phyloP scores from a whole-genome alignment of 92 coral and sea anemone genomes.

The Heliopora coerulea region DNA sequence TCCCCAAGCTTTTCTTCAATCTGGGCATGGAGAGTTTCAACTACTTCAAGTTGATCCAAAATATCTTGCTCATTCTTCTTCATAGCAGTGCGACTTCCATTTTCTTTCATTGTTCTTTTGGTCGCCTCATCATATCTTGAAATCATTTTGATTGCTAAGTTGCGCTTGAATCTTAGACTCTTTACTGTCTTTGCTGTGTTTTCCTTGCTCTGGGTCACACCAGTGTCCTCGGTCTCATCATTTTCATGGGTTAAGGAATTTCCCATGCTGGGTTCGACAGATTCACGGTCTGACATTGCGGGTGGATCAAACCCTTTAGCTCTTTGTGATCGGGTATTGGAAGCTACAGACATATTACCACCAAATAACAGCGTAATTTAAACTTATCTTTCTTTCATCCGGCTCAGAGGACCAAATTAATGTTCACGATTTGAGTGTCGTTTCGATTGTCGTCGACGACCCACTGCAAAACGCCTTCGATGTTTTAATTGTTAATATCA shows the following conservation, averaged over 20 bases:
- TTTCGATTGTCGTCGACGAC: not conserved
- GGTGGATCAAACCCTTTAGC: not conserved
- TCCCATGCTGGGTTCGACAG: not conserved
- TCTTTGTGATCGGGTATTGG: not conserved
- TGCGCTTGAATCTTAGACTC: not conserved
- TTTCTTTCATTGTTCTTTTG: not conserved
- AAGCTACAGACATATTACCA: slow-evolving; percentile 3
- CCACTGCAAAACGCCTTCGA: not conserved
- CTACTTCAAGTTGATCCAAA: not conserved
- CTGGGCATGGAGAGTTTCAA: slow-evolving; percentile 4
- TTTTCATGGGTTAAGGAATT: not conserved
- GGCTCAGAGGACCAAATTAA: slow-evolving; percentile 46
- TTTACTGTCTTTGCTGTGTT: not conserved
- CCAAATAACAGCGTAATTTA: too few relatives aligned
- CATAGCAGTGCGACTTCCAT: slow-evolving; percentile 8
- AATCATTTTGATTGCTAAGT: not conserved
- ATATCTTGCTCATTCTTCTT: not conserved
- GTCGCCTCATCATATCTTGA: not conserved
- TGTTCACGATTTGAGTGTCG: not conserved
- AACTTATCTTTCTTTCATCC: slow-evolving; percentile 12
- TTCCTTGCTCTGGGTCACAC: not conserved
- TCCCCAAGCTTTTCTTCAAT: slow-evolving; percentile 4
- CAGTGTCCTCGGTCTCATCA: too few relatives aligned
- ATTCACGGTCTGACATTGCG: too few relatives aligned
- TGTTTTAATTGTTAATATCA: not conserved